Evolutionary conservation across 1,140 invertebrate species (phyloP).

Genomic region (Stegodyphus dumicola): DNA sequence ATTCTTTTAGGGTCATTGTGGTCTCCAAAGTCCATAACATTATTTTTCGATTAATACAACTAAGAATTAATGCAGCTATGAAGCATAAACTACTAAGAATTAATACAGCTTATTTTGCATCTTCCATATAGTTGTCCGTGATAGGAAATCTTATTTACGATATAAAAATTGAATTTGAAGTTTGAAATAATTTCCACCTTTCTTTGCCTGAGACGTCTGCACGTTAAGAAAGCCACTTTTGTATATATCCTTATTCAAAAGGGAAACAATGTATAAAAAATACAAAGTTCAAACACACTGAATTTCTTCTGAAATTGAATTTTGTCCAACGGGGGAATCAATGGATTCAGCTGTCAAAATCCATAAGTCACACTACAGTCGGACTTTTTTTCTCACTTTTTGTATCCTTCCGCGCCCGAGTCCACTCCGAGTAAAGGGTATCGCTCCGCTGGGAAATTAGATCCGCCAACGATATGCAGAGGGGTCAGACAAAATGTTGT

Average conservation of each 20-base stretch:
- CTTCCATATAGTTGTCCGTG: no score
- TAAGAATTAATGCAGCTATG: no score
- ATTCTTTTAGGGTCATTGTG: no score
- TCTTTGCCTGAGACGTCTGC: no score
- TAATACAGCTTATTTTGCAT: no score
- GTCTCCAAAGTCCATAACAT: no score
- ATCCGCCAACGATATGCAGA: slow-evolving; percentile 54
- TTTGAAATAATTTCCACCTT: no score
- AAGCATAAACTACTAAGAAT: no score
- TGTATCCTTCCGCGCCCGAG: slow-evolving; percentile 25
- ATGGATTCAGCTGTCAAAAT: slow-evolving; percentile 56
- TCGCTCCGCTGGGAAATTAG: slow-evolving; percentile 53
- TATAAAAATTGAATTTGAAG: no score
- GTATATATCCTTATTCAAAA: neutral
- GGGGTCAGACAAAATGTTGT: slow-evolving; percentile 55
- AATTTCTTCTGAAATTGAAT: slow-evolving; percentile 49
- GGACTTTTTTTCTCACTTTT: slow-evolving; percentile 16
- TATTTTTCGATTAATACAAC: no score
- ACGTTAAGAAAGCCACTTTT: neutral
- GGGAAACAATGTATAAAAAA: neutral
- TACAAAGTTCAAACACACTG: neutral
- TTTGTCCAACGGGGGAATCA: slow-evolving; percentile 47
- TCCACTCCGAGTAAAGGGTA: slow-evolving; percentile 56
- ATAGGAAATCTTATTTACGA: no score
- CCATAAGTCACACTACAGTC: slow-evolving; percentile 45